Conservation (phyloP, 2,888 invertebrate species). For the Catocala nupta region DNA sequence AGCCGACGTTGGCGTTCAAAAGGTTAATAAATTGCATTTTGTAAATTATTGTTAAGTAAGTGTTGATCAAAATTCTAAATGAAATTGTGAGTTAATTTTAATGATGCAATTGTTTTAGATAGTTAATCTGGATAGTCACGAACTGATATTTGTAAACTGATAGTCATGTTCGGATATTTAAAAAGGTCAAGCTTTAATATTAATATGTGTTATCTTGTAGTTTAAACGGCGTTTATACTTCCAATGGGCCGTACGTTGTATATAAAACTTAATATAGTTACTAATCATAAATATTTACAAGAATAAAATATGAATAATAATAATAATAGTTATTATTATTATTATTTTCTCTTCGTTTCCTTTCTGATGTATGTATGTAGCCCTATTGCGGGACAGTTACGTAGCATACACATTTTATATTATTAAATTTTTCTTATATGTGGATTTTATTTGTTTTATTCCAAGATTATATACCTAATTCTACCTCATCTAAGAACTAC, state of each 20-base stretch:
- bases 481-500: neutral
- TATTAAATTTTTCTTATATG: constrained; percentile 86
- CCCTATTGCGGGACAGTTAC: constrained; percentile 55
- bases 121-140: constrained; percentile 41
- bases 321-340: constrained; percentile 49
- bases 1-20: too few species aligned
- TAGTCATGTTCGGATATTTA: constrained; percentile 27
- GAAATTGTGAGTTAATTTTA: constrained; percentile 27
- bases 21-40: constrained; percentile 22
- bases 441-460: constrained; percentile 63
- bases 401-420: constrained; percentile 82
- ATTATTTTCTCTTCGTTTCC: constrained; percentile 56
- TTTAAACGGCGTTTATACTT: constrained; percentile 47
- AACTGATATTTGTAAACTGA: constrained; percentile 21
- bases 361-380: constrained; percentile 58
- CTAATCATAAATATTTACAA: constrained; percentile 69
- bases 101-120: constrained; percentile 15
- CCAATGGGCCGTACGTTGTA: constrained; percentile 54
- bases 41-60: constrained; percentile 35
- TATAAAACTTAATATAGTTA: constrained; percentile 65
- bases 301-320: constrained; percentile 50
- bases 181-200: constrained; percentile 41
- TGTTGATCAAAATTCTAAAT: constrained; percentile 27
- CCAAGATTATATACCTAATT: constrained; percentile 3
- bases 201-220: constrained; percentile 32